These are phyloP conservation scores for Dasysyrphus tricinctus DNA, from an alignment of 2,888 invertebrate genomes.

Conservation along the genomic window DNA sequence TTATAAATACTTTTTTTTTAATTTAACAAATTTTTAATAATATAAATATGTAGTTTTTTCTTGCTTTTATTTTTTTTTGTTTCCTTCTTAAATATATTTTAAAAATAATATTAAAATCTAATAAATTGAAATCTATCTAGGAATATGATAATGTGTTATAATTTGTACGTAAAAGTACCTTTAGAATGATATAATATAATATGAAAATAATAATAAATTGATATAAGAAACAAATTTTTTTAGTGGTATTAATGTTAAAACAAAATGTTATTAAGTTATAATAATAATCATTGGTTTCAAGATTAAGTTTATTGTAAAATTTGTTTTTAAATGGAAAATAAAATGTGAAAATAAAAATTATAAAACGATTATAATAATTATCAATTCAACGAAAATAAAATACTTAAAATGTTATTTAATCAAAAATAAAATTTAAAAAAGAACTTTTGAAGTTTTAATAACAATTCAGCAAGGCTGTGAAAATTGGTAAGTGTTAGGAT, in stretches of 20 bases:
- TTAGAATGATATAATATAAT: constrained; percentile 1
- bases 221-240: constrained; percentile 19
- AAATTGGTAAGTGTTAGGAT: background rate
- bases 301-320: constrained; percentile 57
- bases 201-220: background rate
- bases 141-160: constrained; percentile 11
- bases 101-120: constrained; percentile 1
- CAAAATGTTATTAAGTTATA: constrained; percentile 35
- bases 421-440: constrained; percentile 41
- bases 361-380: background rate
- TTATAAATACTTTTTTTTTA: background rate
- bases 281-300: constrained; percentile 57
- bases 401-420: constrained; percentile 40
- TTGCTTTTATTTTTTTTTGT: background rate
- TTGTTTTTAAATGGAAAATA: constrained; percentile 31
- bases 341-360: constrained; percentile 19
- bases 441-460: background rate
- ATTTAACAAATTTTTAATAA: constrained; percentile 13
- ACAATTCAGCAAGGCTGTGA: background rate
- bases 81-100: constrained; percentile 13
- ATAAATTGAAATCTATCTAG: constrained; percentile 40
- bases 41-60: background rate
- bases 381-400: constrained; percentile 20
- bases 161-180: constrained; percentile 63
- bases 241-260: constrained; percentile 64